Percentiles rank a stretch among this genome's conserved stretches.
phyloP scores from a whole-genome alignment of 2,113 vertebrate species.

The Hemichromis elongatus region DNA sequence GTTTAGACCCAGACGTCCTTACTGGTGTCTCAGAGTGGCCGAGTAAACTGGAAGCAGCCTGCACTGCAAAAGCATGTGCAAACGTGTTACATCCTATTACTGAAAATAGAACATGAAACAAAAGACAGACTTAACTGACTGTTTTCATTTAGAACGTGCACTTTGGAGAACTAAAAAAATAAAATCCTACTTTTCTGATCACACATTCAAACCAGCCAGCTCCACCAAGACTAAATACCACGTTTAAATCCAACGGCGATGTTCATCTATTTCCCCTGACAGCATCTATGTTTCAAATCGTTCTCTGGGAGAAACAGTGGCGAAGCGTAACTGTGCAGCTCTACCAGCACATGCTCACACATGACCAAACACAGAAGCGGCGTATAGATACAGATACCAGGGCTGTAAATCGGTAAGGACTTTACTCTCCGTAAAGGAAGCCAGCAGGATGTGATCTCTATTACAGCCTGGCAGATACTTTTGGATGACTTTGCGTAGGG shows the following conservation, averaged over 20 bases:
- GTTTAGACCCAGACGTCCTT: not conserved
- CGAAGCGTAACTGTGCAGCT: slow-evolving; percentile 8
- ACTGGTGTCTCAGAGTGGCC: not conserved
- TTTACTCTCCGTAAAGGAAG: slow-evolving; percentile 63
- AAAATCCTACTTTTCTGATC: not conserved
- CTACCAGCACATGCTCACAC: not conserved
- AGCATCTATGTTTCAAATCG: not conserved
- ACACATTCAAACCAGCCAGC: not conserved
- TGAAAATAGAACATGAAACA: not conserved
- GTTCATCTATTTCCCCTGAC: not conserved
- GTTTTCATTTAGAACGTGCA: not conserved
- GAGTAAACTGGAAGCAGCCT: not conserved
- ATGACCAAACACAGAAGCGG: not conserved
- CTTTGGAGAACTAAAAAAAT: not conserved
- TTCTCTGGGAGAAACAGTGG: slow-evolving; percentile 4
- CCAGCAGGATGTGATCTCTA: slow-evolving; percentile 45
- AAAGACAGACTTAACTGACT: not conserved
- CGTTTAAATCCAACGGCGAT: not conserved
- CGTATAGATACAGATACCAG: not conserved
- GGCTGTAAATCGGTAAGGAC: slow-evolving; percentile 44
- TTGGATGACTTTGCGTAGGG: slow-evolving; percentile 42
- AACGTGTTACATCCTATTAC: not conserved
- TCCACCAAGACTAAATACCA: not conserved
- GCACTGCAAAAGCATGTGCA: not conserved
- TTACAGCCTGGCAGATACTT: slow-evolving; percentile 10